Base-by-base conservation (phyloP, 2,888 invertebrate genomes). In the Uloborus plumipes region DNA sequence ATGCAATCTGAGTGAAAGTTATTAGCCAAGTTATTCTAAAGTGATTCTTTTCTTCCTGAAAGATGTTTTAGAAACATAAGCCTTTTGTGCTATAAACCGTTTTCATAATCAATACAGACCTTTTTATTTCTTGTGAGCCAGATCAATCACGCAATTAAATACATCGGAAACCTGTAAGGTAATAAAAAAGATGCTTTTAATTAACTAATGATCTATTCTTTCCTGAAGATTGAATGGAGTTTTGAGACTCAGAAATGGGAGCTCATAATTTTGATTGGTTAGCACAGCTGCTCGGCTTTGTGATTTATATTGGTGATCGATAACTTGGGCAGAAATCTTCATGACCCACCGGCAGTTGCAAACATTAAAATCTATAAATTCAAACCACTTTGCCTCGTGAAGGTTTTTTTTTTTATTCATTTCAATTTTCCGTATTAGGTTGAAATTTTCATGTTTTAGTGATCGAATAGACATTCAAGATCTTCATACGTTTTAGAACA, bases 141-240 rank as follows among this genome's bases (percentile, higher is more conserved):
- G 70, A 77, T 77, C 70, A 77, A 70, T 77, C 77, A 77, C 55
- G 62, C 69, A 70, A 77, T 77, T 77, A 70, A 65, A 66, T 78
- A 59, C 66, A 78, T 78, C 69, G 78, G 72, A 78, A 78, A 78
- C 39, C 71, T 26, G 71, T 78, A 65, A 72, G 47, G 62, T 51
- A 59, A 51, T 59, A 65, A 59, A 74, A 76, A 74, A 77, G 71
- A 71, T 59, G 59, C 71, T 72, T 78, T 78, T 71, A 78, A 78
- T 78, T 78, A 78, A 72, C 72, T 72, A 72, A 78, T 72, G 78
- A 72, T 78, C 66, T 78, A 78, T 72, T 66, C 71, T 64, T 58
- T 66, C 59, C 58, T 20, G 18, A 66, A 65, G 18, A 65, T 70
- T 76, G 64, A 77, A 77, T 77, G 49, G 14, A 39, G 47, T 64